Percentiles rank a stretch among this genome's conserved stretches.
Conservation (phyloP, 1,140 invertebrate genomes). For the Micrasema longulum region DNA sequence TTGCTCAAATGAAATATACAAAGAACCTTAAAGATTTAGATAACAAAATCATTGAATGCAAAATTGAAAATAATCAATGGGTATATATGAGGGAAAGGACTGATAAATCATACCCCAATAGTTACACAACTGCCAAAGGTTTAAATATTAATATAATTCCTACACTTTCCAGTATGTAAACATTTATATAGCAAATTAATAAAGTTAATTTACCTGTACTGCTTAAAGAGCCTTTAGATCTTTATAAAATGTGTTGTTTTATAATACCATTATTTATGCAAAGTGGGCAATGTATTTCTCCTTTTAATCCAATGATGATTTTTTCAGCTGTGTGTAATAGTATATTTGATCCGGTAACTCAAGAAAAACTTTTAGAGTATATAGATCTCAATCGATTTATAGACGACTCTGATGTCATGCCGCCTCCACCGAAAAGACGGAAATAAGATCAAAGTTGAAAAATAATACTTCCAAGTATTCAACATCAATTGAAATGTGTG, state of each 20-base stretch:
- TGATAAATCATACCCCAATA: constrained; percentile 98
- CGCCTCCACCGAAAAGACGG: constrained; percentile 67
- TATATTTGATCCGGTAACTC: constrained; percentile 85
- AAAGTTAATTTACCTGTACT: neutral
- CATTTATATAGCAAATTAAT: too few species aligned
- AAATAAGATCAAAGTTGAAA: constrained; percentile 27
- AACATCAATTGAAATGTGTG: too few species aligned
- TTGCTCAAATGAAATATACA: constrained; percentile 79
- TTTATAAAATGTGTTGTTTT: neutral
- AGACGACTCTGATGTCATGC: constrained; percentile 74
- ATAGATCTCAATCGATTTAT: constrained; percentile 75
- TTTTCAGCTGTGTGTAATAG: constrained; percentile 76
- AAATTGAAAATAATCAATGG: constrained; percentile 83
- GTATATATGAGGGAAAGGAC: constrained; percentile 95
- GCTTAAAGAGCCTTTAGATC: neutral
- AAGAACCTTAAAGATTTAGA: constrained; percentile 85
- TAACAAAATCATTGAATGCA: constrained; percentile 98
- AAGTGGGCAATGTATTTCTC: neutral
- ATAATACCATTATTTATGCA: too few species aligned
- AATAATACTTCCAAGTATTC: too few species aligned
- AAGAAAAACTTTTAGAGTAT: constrained; percentile 79
- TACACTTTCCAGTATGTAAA: too few species aligned
- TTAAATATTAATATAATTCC: constrained; percentile 56
- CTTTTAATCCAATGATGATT: neutral
- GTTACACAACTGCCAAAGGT: constrained; percentile 83